Evolutionary conservation across 1,140 invertebrate genomes (phyloP).

Genomic region (Papilio polytes): DNA sequence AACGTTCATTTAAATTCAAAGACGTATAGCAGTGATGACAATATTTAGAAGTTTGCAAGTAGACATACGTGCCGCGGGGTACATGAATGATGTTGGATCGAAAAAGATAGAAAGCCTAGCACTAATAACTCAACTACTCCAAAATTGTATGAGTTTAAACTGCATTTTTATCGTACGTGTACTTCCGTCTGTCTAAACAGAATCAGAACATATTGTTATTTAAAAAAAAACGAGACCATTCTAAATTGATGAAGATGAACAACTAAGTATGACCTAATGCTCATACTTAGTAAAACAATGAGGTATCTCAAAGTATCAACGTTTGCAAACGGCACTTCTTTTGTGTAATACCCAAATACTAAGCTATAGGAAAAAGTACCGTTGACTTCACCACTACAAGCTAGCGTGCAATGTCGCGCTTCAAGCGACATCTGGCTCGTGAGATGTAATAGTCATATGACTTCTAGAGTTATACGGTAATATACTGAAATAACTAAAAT

Average conservation of each 20-base stretch:
- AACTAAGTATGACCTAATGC: neutral
- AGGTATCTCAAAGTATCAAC: too few species aligned
- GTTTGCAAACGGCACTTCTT: neutral
- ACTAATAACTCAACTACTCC: too few species aligned
- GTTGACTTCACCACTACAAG: neutral
- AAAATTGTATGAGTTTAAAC: too few species aligned
- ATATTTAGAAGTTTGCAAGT: neutral
- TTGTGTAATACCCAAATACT: neutral
- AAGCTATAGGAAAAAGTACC: neutral
- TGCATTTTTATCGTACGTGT: too few species aligned
- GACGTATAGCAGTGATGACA: neutral
- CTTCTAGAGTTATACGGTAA: neutral
- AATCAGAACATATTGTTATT: too few species aligned
- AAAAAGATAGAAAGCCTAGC: too few species aligned
- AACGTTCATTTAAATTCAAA: neutral
- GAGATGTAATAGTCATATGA: neutral
- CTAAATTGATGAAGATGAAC: too few species aligned
- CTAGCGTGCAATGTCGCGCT: neutral
- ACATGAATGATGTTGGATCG: too few species aligned
- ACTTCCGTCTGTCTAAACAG: too few species aligned
- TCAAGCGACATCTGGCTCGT: neutral
- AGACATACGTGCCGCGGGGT: neutral
- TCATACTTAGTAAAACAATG: too few species aligned
- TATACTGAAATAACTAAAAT: too few species aligned
- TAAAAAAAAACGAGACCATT: too few species aligned